These are phyloP conservation scores for Meandrusa payeni DNA, from an alignment of 2,888 invertebrate species.

Conservation along the genomic window DNA sequence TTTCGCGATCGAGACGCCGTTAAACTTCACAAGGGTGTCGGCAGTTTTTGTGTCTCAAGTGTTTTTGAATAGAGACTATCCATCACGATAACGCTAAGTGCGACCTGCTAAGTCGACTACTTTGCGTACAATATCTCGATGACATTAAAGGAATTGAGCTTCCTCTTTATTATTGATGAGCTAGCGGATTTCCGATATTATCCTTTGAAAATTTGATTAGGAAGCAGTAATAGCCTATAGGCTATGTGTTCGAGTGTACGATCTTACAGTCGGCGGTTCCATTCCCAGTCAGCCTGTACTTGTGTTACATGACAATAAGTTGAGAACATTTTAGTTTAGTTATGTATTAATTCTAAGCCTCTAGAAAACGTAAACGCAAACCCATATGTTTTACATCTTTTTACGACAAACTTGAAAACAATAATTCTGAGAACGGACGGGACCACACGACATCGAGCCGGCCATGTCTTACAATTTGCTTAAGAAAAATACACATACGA, in stretches of 20 bases:
- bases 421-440: constrained; percentile 4
- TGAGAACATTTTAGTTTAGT: too few relatives aligned
- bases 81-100: constrained; percentile 16
- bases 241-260: too few relatives aligned
- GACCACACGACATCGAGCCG: not conserved
- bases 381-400: constrained; percentile 8
- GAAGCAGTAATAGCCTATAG: too few relatives aligned
- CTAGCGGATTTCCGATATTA: too few relatives aligned
- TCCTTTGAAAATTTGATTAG: too few relatives aligned
- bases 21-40: constrained; percentile 14
- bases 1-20: constrained; percentile 21
- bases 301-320: too few relatives aligned
- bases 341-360: too few relatives aligned
- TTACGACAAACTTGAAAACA: constrained; percentile 22
- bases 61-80: constrained; percentile 19
- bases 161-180: too few relatives aligned
- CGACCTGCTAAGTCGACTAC: constrained; percentile 1
- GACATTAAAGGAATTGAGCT: not conserved
- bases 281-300: too few relatives aligned
- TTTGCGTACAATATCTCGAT: not conserved
- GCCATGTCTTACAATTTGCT: constrained; percentile 27
- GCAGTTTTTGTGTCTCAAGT: constrained; percentile 21
- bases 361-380: too few relatives aligned
- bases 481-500: constrained; percentile 27
- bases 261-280: too few relatives aligned